Evolutionary conservation across 1,140 invertebrate genomes (phyloP).

Genomic region (Drosophila cardini): DNA sequence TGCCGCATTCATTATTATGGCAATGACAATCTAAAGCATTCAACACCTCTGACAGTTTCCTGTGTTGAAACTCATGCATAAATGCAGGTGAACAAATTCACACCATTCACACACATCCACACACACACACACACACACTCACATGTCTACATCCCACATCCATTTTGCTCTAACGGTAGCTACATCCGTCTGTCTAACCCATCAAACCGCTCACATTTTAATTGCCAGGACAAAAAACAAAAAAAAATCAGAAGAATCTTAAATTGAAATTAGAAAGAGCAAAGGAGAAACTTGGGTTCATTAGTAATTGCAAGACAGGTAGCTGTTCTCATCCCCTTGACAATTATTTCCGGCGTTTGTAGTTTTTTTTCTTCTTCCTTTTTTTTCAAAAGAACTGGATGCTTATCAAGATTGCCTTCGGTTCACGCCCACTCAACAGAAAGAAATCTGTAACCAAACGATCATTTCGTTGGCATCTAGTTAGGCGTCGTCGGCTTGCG

Average conservation of each 20-base stretch:
- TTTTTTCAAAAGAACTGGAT: conserved; percentile 50
- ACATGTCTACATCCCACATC: neutral
- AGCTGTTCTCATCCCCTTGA: conserved; percentile 56
- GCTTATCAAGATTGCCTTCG: conserved; percentile 68
- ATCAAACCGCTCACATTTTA: conserved; percentile 43
- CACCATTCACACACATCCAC: conserved; percentile 40
- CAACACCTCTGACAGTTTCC: conserved; percentile 67
- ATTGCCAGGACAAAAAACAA: conserved; percentile 47
- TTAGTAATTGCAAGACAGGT: conserved; percentile 70
- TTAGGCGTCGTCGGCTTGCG: conserved; percentile 55
- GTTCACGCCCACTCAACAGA: conserved; percentile 56
- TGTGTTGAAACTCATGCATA: conserved; percentile 60
- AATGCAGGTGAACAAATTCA: conserved; percentile 75
- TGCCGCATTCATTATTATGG: conserved; percentile 30
- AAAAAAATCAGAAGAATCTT: conserved; percentile 2
- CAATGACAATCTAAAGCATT: conserved; percentile 41
- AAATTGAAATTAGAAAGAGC: conserved; percentile 22
- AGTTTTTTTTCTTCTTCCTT: conserved; percentile 5
- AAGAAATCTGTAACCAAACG: conserved; percentile 35
- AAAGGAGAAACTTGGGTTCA: conserved; percentile 44
- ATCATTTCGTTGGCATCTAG: conserved; percentile 75
- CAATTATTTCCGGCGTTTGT: conserved; percentile 75
- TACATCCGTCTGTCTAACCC: conserved; percentile 52
- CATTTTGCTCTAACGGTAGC: conserved; percentile 66
- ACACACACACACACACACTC: conserved; percentile 52